These are phyloP conservation scores for Cygnus atratus DNA, from an alignment of 2,113 vertebrate species.

Conservation along the genomic window DNA sequence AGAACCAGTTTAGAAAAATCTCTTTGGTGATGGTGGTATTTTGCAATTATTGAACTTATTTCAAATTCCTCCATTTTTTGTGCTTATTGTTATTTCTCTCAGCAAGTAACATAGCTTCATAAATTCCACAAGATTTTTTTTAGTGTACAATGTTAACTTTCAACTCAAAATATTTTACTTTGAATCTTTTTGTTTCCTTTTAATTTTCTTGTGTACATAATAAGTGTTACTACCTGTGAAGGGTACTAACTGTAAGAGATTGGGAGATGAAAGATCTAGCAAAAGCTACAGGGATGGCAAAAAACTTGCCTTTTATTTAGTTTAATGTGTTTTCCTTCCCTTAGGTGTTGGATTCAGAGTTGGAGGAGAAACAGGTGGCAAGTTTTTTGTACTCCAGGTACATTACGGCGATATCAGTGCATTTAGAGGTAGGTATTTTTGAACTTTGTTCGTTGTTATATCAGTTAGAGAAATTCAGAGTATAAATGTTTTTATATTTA, in stretches of 20 bases:
- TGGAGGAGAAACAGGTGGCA: conserved; percentile 84
- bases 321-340: not conserved
- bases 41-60: not conserved
- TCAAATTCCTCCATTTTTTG: not conserved
- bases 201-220: not conserved
- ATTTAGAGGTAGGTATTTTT: conserved; percentile 85
- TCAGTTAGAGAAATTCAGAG: not conserved
- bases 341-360: conserved; percentile 95
- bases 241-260: not conserved
- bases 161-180: not conserved
- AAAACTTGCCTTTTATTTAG: not conserved
- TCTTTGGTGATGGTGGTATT: not conserved
- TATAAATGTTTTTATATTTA: not conserved
- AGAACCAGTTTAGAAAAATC: not conserved
- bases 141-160: not conserved
- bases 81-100: not conserved
- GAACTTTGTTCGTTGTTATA: not conserved
- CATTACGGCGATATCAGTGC: conserved; percentile 91
- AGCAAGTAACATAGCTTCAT: not conserved
- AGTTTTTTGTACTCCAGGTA: conserved; percentile 94
- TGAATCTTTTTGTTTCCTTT: not conserved
- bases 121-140: not conserved
- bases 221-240: not conserved
- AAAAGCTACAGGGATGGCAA: not conserved
- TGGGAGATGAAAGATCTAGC: not conserved